A percentile compares a stretch with the other conserved stretches of the same genome.
Conservation (phyloP, 2,113 vertebrate species). For the Apistogramma diplotaenia region DNA sequence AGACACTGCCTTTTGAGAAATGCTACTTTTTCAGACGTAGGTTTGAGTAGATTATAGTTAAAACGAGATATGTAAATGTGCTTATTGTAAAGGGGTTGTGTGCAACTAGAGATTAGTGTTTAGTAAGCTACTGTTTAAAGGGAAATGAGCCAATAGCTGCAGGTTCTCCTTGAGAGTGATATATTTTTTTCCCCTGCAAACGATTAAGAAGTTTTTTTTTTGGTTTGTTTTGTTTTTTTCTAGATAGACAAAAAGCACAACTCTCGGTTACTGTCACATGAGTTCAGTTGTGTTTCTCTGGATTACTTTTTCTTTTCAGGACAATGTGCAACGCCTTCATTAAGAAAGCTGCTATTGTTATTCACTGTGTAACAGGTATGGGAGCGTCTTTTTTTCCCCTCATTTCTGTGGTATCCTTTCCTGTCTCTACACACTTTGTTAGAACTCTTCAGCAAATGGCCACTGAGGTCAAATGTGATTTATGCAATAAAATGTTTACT, state of each 20-base stretch:
- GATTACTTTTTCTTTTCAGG: slow-evolving; percentile 28
- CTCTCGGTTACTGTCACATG: slow-evolving; percentile 32
- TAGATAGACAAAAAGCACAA: slow-evolving; percentile 77
- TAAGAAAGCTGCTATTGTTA: slow-evolving; percentile 81
- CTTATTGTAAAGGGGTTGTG: slow-evolving; percentile 61
- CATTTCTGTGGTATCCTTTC: not conserved
- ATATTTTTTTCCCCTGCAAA: slow-evolving; percentile 16
- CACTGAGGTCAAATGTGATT: slow-evolving; percentile 83
- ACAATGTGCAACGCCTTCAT: slow-evolving; percentile 69
- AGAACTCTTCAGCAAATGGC: slow-evolving; percentile 67
- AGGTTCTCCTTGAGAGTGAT: not conserved
- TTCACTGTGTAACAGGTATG: slow-evolving; percentile 65
- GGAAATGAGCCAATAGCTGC: slow-evolving; percentile 41
- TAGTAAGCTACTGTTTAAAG: slow-evolving; percentile 49
- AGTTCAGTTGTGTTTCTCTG: slow-evolving; percentile 24
- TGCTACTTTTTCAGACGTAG: slow-evolving; percentile 50
- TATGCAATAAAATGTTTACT: slow-evolving; percentile 99
- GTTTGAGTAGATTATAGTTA: slow-evolving; percentile 39
- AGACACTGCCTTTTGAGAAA: slow-evolving; percentile 62
- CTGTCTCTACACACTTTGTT: slow-evolving; percentile 46
- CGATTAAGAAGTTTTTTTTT: not conserved
- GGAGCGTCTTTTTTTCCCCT: slow-evolving; percentile 29
- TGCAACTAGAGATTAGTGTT: slow-evolving; percentile 69
- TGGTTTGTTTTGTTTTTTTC: slow-evolving; percentile 17
- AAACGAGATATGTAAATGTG: slow-evolving; percentile 32